Base-by-base conservation (phyloP, 2,888 invertebrate genomes). In the Serrognathus titanus region DNA sequence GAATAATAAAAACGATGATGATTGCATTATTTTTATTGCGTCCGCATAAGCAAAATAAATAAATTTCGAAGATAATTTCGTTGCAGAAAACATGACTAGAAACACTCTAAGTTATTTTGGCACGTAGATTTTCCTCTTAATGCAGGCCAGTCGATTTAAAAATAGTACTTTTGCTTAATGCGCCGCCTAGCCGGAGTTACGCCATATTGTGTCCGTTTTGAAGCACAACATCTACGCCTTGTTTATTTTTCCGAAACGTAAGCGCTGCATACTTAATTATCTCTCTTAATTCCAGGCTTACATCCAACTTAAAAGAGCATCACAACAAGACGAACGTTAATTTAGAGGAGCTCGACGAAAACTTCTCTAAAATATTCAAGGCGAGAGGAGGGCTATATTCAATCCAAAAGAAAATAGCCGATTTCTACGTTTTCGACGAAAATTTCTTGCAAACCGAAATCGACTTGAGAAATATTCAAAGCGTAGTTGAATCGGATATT, bases 351-450 rank as follows among this genome's bases (percentile, higher is more conserved):
- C 88, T 95, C 76, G 86, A 89, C 72, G 82, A 83, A 71, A 83
- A 87, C 73, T 86, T 91, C 75, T 82, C 82, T 71, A 84, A 83
- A 71, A 86, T 90, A 71, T 84, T 86, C 63, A 81, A 84, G 69
- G 82, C 88, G 74, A 86, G 86, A 71, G 84, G 85, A 69, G 81
- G 81, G 70, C 82, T 93, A 67, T 85, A 86, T 73, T 82, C 82
- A 56, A 81, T 86, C 62, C 82, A 85, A 69, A 82, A 84, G 61
- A 84, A 87, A 76, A 83, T 90, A 62, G 81, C 81, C 67, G 82
- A 83, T 63, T 84, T 92, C 72, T 88, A 92, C 83, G 88, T 90
- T 38, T 92, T 87, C 78, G 89, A 86, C 69, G 85, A 86, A 66
- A 85, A 93, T 79, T 83, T 88, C 64, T 80, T 81, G 55, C 80